These are phyloP conservation scores for Tragelaphus strepsiceros DNA, from an alignment of 2,113 vertebrate genomes.

Conservation along the genomic window DNA sequence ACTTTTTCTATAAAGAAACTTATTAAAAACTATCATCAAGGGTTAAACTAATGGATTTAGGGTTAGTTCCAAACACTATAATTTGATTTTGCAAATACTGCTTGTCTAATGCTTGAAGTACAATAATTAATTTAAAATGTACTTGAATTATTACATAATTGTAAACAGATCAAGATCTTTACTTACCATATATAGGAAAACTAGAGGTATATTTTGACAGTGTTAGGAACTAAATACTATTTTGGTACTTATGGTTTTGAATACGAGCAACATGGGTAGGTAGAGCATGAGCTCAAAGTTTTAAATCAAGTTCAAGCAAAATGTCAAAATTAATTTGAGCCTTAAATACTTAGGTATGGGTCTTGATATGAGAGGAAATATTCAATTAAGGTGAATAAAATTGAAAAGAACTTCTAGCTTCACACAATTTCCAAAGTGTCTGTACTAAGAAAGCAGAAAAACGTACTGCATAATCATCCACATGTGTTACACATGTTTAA, in stretches of 20 bases:
- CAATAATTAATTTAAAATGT: conserved; percentile 40
- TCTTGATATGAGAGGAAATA: conserved; percentile 41
- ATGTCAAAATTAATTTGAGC: conserved; percentile 22
- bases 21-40: conserved; percentile 46
- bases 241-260: not conserved
- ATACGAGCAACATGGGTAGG: not conserved
- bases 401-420: conserved; percentile 28
- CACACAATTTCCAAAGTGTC: not conserved
- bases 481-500: conserved; percentile 9
- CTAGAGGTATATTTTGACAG: not conserved
- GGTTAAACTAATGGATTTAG: conserved; percentile 31
- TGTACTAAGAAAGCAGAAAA: conserved; percentile 32
- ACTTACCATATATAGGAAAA: not conserved
- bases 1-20: conserved; percentile 19
- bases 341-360: not conserved
- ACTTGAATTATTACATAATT: conserved; percentile 49
- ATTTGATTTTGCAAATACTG: conserved; percentile 33
- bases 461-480: conserved; percentile 34
- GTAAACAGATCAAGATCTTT: not conserved
- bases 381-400: conserved; percentile 43
- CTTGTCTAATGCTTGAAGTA: conserved; percentile 32
- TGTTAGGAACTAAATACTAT: conserved; percentile 7
- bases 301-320: conserved; percentile 37
- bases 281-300: not conserved
- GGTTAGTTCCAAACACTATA: conserved; percentile 23